A percentile compares a stretch with the other conserved stretches of the same genome.
phyloP scores from a whole-genome alignment of 2,797 vertebrate species.

The Otolemur crassicaudatus region DNA sequence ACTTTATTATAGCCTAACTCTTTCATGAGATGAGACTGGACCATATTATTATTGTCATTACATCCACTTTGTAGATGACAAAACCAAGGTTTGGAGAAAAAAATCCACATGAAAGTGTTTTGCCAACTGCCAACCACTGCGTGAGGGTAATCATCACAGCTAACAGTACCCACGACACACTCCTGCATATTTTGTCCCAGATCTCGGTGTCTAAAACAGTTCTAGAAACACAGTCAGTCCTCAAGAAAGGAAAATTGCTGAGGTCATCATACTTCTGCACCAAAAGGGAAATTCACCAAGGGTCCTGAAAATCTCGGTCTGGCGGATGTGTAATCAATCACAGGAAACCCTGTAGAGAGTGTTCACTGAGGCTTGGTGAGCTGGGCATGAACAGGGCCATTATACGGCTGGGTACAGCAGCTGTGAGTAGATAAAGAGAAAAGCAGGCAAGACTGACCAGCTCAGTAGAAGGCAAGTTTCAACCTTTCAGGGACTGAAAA shows the following conservation, averaged over 20 bases:
- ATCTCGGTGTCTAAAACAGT: background rate
- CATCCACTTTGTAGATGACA: conserved; percentile 36
- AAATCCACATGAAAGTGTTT: background rate
- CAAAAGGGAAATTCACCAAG: background rate
- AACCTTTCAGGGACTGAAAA: background rate
- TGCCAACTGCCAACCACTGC: background rate
- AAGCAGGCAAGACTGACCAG: background rate
- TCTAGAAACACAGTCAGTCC: background rate
- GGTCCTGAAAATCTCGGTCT: background rate
- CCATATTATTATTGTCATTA: conserved; percentile 51
- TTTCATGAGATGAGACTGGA: conserved; percentile 5
- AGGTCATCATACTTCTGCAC: background rate
- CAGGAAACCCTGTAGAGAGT: background rate
- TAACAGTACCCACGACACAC: background rate
- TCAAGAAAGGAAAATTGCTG: background rate
- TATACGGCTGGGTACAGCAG: background rate
- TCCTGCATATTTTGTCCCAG: background rate
- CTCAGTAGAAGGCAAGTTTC: background rate
- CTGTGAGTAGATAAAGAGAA: background rate
- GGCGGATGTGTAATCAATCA: background rate
- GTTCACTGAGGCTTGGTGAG: background rate
- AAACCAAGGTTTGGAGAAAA: conserved; percentile 55
- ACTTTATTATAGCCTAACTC: conserved; percentile 33
- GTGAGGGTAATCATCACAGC: background rate
- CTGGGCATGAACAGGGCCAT: background rate